These are phyloP conservation scores for Tenthredo notha DNA, from an alignment of 2,888 invertebrate species.

Conservation along the genomic window DNA sequence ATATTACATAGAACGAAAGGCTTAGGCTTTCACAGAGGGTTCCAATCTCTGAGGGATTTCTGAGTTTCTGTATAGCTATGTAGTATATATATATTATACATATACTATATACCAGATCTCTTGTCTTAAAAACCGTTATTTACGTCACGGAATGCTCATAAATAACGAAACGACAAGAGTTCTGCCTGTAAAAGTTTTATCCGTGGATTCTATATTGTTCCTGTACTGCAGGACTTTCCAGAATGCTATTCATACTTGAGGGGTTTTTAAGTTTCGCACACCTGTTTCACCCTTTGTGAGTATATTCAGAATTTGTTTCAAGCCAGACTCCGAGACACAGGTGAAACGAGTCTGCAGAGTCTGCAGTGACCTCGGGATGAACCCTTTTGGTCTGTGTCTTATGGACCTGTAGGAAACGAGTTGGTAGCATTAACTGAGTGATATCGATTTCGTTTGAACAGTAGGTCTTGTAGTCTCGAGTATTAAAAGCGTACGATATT, in stretches of 20 bases:
- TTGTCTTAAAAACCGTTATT: conserved; percentile 34
- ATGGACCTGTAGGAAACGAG: background rate
- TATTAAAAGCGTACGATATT: background rate
- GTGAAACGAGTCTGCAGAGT: background rate
- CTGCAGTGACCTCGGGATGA: background rate
- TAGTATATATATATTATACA: too few species aligned
- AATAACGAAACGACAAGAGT: background rate
- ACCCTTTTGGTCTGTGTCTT: background rate
- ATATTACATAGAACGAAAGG: conserved; percentile 9
- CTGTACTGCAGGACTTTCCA: background rate
- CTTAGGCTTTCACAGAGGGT: conserved; percentile 16
- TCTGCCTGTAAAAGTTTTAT: background rate
- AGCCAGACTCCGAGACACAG: background rate
- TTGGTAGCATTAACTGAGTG: background rate
- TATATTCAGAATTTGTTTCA: background rate
- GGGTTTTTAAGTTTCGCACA: too few species aligned
- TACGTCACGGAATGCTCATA: conserved; percentile 9
- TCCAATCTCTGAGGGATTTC: conserved; percentile 47
- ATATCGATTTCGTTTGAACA: conserved; percentile 1
- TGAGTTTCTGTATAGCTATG: too few species aligned
- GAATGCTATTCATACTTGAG: background rate
- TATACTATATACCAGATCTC: background rate
- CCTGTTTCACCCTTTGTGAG: background rate
- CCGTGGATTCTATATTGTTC: background rate
- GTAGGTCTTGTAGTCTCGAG: background rate